A percentile compares a stretch with the other conserved stretches of the same genome.
These are phyloP conservation scores for Falco punctatus DNA, from an alignment of 2,113 vertebrate species.

Conservation along the genomic window DNA sequence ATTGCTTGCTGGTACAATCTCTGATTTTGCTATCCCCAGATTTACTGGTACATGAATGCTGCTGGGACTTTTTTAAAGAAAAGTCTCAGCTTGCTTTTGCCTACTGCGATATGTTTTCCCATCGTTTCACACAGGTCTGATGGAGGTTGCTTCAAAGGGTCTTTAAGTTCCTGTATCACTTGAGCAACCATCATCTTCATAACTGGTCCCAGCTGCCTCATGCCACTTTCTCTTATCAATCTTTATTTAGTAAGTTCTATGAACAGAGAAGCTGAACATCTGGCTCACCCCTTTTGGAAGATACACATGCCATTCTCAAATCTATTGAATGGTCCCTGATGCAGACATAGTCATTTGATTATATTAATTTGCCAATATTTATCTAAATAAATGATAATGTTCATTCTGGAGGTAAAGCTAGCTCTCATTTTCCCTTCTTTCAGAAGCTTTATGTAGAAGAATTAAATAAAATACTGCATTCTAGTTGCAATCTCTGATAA, in stretches of 20 bases:
- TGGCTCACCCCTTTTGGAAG: neutral
- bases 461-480: neutral
- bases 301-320: neutral
- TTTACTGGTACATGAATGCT: neutral
- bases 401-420: neutral
- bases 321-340: neutral
- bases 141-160: neutral
- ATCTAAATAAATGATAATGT: neutral
- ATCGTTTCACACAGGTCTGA: neutral
- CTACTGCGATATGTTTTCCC: neutral
- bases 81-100: neutral
- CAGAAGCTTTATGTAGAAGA: neutral
- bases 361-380: neutral
- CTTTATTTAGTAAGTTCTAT: neutral
- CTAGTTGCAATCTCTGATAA: neutral
- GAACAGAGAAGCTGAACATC: neutral
- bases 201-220: neutral
- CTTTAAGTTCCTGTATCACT: neutral
- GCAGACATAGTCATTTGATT: neutral
- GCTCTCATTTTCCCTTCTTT: neutral
- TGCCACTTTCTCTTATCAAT: neutral
- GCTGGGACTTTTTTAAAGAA: neutral
- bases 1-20: neutral
- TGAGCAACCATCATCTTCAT: neutral
- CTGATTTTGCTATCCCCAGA: neutral